Percentiles rank a stretch among this genome's conserved stretches.
Evolutionary conservation across 2,113 vertebrate species (phyloP).

Genomic region (Romanogobio albipinnatus): DNA sequence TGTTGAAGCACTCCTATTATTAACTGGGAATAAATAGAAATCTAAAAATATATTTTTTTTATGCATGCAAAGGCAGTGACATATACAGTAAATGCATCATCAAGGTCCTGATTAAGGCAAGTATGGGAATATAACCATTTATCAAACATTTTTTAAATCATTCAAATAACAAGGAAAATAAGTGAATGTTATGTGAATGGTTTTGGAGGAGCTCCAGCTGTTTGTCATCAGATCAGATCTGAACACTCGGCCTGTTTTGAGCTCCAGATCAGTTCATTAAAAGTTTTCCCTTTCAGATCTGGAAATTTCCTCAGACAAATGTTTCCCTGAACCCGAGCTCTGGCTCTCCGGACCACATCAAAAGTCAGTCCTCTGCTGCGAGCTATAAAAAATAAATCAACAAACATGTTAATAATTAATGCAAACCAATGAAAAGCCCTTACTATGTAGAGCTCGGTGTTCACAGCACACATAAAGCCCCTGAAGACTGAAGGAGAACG

Average conservation of each 20-base stretch:
- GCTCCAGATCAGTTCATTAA: neutral
- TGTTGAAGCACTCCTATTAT: too few relatives aligned
- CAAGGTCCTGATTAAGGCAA: neutral
- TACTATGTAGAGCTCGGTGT: conserved; percentile 4
- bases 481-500: neutral
- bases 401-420: conserved; percentile 75
- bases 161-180: neutral
- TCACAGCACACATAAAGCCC: neutral
- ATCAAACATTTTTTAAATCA: neutral
- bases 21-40: too few relatives aligned
- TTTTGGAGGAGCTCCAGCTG: neutral
- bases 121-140: neutral
- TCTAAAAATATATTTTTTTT: neutral
- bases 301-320: neutral
- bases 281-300: neutral
- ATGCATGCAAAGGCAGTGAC: neutral
- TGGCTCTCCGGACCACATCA: conserved; percentile 65
- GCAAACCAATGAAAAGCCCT: conserved; percentile 11
- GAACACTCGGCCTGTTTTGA: neutral
- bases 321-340: conserved; percentile 42
- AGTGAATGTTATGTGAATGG: too few relatives aligned
- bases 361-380: conserved; percentile 62
- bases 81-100: neutral
- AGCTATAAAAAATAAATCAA: conserved; percentile 71
- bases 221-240: neutral